A percentile compares a stretch with the other conserved stretches of the same genome.
phyloP scores from a whole-genome alignment of 2,888 invertebrate genomes.

The Gari tellinella region DNA sequence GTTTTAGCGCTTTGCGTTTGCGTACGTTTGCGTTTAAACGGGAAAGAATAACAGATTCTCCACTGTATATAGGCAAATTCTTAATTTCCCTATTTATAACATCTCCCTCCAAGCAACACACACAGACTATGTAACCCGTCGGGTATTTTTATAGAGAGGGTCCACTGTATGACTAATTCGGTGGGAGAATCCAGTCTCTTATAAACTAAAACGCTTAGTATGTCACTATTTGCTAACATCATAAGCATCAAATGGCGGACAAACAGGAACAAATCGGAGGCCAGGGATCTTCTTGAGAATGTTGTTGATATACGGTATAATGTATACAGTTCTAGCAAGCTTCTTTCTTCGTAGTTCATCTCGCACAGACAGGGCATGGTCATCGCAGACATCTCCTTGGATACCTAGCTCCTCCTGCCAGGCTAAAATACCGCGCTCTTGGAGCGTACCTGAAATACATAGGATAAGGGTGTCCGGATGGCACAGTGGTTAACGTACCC shows the following conservation, averaged over 20 bases:
- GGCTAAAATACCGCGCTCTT: conserved; percentile 52
- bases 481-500: not conserved
- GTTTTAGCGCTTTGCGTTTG: too few species aligned
- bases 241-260: conserved; percentile 42
- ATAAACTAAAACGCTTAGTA: too few species aligned
- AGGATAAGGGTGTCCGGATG: not conserved
- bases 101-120: too few species aligned
- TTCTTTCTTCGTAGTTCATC: conserved; percentile 37
- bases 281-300: conserved; percentile 26
- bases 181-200: too few species aligned
- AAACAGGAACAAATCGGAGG: conserved; percentile 43
- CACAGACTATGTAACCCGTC: too few species aligned
- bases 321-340: conserved; percentile 43
- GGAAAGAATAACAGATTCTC: too few species aligned
- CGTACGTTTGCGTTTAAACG: too few species aligned
- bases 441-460: conserved; percentile 45
- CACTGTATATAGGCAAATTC: too few species aligned
- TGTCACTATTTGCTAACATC: too few species aligned
- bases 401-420: conserved; percentile 51
- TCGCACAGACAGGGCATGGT: conserved; percentile 1
- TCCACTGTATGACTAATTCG: too few species aligned
- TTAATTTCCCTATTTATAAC: too few species aligned
- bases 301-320: conserved; percentile 48
- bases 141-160: too few species aligned
- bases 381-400: conserved; percentile 11